Base-by-base conservation (phyloP, 2,113 vertebrate genomes). In the Porphyrio hochstetteri region DNA sequence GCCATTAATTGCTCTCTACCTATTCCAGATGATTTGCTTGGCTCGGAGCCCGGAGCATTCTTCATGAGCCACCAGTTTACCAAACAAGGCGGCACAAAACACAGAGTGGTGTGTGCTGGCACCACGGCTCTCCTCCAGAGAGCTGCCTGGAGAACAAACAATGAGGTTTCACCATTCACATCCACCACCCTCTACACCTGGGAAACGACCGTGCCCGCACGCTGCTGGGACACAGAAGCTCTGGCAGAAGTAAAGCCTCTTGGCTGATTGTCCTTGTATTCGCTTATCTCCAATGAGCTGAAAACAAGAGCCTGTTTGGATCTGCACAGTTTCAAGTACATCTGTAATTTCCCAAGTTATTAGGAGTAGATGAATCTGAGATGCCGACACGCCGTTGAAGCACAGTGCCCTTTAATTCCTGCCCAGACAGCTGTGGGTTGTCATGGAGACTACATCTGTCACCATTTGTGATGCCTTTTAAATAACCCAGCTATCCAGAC, bases 371-470 rank as follows among this genome's bases (percentile, higher is more conserved):
- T 44, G 70, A 67, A 36, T 44, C 3, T 4, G 82, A 82, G 71
- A 59, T 74, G 91, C 93, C 91, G 93, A 68, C 72, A 57, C 79
- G 90, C 69, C 25, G 13, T 9, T 68, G 80, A 88, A 86, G 76
- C 82, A 74, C 12, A 1, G 35, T 70, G 87, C 69, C 82, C 91
- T 95, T 93, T 85, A 89, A 72, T 83, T 84, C 38, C 81, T 87
- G 69, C 74, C 90, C 56, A 68, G 82, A 79, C 96, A 97, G 95
- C 90, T 96, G 93, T 94, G 78, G n/a, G 92, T 96, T 48, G 36
- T 72, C 94, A 95, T 90, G 94, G 88, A 94, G 35, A 95, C 71
- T 42, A 74, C 91, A 90, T 90, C 91, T 97, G 97, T 50, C 92
- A 82, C 82, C 65, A 24, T 57, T 91, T 86, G 25, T 88, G 29